Evolutionary conservation across 1,140 invertebrate genomes (phyloP), one percentile per base, ranked within the genome.

Genomic region (Pseudomyrmex sp.): DNA sequence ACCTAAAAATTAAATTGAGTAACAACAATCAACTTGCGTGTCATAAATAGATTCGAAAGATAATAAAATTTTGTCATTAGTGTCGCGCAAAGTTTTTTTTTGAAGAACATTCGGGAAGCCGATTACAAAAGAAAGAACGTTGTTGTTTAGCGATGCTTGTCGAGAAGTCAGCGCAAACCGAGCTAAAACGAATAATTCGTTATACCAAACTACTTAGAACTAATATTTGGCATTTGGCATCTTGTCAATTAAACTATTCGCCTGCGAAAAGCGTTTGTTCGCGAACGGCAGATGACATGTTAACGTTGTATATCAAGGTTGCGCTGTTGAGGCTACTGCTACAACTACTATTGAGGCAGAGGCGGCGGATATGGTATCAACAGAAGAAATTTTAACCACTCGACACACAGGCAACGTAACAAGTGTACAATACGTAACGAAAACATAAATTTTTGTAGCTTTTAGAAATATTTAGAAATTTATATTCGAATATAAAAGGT

Each of bases 171-270:
- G 50, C 54, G 69, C 54, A 35, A 58, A 26, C 44, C n/a, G n/a
- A 15, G 62, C 62, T 56, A 8, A 46, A n/a, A 66, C 74, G 58
- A 61, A 35, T 82, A 74, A 65, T 65, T 63, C 44, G 23, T 23
- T 82, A 5, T 35, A 82, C 50, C 15, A 50, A 35, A 50, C 26
- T 85, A 73, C 77, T 85, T 75, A 83, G 46, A 82, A 69, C 79
- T 83, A 83, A 73, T 65, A 72, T 85, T 85, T 83, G 79, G 83
- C 73, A 75, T 75, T 75, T 75, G 73, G 58, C 73, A 75, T 75
- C 20, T 46, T 63, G 58, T 79, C 65, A 79, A 77, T 79, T 79
- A 79, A 79, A 79, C 63, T 79, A 79, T 75, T 75, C 48, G 10
- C 20, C 58, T 59, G 63, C 58, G 58, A 59, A 75, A 50, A 63